Conservation (phyloP, 1,140 invertebrate species). For the Drosophila pectinifera region DNA sequence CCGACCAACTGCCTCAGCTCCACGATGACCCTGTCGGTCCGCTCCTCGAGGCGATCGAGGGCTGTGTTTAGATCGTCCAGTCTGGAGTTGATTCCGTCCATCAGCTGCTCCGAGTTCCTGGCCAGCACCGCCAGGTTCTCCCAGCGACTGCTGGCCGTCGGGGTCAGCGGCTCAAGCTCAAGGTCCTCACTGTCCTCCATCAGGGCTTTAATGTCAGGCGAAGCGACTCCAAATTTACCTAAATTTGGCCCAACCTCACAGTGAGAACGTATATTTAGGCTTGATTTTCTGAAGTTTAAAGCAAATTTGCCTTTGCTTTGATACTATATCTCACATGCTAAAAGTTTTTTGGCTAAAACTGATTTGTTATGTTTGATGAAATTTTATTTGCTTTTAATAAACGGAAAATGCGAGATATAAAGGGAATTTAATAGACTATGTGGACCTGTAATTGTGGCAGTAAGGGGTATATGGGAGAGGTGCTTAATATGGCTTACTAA, state of each 20-base stretch:
- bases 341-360: constrained; percentile 7
- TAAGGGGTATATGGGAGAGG: not conserved
- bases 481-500: not conserved
- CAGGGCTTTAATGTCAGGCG: not conserved
- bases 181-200: constrained; percentile 23
- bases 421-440: not conserved
- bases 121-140: not conserved
- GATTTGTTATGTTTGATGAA: constrained; percentile 11
- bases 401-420: constrained; percentile 9
- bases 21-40: constrained; percentile 28
- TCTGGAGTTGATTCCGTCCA: constrained; percentile 26
- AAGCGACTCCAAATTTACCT: not conserved
- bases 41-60: constrained; percentile 56
- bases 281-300: constrained; percentile 1
- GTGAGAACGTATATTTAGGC: not conserved
- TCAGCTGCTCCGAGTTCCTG: constrained; percentile 31
- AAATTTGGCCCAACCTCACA: not conserved
- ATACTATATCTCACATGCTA: not conserved
- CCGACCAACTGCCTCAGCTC: constrained; percentile 11
- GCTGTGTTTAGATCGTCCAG: constrained; percentile 26
- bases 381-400: constrained; percentile 17
- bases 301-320: not conserved
- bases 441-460: not conserved
- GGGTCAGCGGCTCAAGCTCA: not conserved
- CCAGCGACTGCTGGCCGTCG: not conserved